These are phyloP conservation scores for Synergus itoensis DNA, from an alignment of 2,888 invertebrate species.

Conservation along the genomic window DNA sequence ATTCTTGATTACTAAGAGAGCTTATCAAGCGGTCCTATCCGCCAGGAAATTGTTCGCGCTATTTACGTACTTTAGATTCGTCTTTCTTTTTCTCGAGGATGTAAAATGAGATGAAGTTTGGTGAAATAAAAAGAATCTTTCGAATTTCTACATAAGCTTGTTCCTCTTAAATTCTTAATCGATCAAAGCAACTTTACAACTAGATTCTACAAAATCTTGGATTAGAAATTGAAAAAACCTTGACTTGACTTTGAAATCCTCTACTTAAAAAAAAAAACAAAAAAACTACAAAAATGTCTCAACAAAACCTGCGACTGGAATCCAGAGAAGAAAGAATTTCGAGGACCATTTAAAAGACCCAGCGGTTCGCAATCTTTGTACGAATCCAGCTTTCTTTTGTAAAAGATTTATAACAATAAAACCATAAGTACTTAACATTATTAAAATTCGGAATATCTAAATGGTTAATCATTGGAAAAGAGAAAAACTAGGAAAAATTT, in stretches of 20 bases:
- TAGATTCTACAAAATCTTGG: neutral
- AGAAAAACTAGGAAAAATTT: neutral
- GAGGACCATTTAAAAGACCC: neutral
- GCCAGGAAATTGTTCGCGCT: neutral
- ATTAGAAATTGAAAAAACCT: neutral
- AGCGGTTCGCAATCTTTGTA: constrained; percentile 1
- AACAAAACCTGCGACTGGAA: neutral
- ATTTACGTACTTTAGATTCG: neutral
- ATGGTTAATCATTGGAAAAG: no score
- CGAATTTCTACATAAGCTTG: no score
- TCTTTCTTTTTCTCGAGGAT: neutral
- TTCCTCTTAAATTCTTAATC: no score
- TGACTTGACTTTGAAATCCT: neutral
- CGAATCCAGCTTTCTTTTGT: neutral
- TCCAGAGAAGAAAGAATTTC: constrained; percentile 3
- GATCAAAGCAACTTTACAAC: no score
- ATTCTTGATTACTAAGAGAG: constrained; percentile 28
- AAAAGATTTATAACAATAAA: no score
- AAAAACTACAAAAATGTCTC: neutral
- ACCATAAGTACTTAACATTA: neutral
- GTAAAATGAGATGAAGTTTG: neutral
- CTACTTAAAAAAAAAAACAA: neutral
- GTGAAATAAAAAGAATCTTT: neutral
- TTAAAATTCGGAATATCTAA: no score
- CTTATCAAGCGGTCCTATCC: constrained; percentile 17